phyloP scores from a whole-genome alignment of 2,888 invertebrate species.

The Acronicta psi region DNA sequence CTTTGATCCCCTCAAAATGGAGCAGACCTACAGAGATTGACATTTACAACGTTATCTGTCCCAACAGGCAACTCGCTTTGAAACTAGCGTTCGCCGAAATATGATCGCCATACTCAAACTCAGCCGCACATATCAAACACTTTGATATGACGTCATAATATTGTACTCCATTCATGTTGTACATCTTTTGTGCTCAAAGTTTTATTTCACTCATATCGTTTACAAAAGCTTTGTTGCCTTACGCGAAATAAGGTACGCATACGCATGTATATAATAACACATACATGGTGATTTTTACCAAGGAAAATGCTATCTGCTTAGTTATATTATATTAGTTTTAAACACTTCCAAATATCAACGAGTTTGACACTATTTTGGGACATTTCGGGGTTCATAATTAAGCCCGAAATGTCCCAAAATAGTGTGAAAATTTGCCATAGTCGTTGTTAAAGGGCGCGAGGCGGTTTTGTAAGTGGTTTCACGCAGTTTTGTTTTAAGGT shows the following conservation, averaged over 20 bases:
- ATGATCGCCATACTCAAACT: constrained; percentile 58
- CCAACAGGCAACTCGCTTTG: constrained; percentile 75
- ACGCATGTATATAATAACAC: no score
- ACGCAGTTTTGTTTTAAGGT: no score
- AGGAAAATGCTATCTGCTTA: no score
- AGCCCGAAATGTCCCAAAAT: no score
- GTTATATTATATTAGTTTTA: no score
- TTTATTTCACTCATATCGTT: constrained; percentile 38
- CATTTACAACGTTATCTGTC: constrained; percentile 84
- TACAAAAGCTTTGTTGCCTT: constrained; percentile 53
- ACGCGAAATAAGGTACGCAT: constrained; percentile 15
- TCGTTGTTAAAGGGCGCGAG: no score
- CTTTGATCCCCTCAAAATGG: constrained; percentile 86
- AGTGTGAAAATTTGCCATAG: no score
- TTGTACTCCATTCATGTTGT: constrained; percentile 52
- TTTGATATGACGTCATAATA: constrained; percentile 55
- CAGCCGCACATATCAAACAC: constrained; percentile 56
- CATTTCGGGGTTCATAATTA: no score
- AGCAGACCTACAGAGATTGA: constrained; percentile 83
- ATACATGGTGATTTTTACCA: no score
- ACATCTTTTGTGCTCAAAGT: constrained; percentile 53
- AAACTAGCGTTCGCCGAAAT: constrained; percentile 69
- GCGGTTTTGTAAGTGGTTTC: no score
- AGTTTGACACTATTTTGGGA: no score
- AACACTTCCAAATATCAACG: no score